Evolutionary conservation across 2,797 vertebrate genomes (phyloP), one percentile per base, ranked within the genome.

Genomic region (Coreius guichenoti): DNA sequence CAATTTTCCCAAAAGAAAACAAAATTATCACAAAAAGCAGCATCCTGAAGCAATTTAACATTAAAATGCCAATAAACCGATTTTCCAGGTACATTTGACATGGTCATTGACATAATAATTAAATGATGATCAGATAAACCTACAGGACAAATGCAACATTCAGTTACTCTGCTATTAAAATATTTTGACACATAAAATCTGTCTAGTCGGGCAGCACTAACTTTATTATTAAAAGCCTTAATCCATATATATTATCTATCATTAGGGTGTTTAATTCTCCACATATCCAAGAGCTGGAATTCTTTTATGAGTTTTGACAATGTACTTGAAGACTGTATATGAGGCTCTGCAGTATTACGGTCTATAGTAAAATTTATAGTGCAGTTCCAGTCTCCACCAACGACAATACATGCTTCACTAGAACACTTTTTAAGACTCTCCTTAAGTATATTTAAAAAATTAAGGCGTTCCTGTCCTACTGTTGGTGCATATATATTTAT

Each of bases 91-190:
- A 14, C 21, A 13, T 58, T 33, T 82, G 77, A 39, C 69, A 23
- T 8, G 3, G 21, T 63, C 19, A 45, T 23, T 65, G 56, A 31
- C n/a, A 80, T 36, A 47, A 39, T 39, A 45, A 80, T 58, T 16
- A 80, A 63, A 36, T 80, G 83, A 21, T 85, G 83, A 26, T 85
- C 83, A 73, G 67, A 72, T 9, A 79, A 85, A 9, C 76, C 76
- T 4, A 61, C 47, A 29, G 56, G 56, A 45, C 17, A 29, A 31
- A 81, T 72, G 11, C 23, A n/a, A 29, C 39, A 76, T 5, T 49
- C 19, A n/a, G 45, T 26, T 51, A 29, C 49, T 19, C 17, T 51
- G 19, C 36, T 33, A 26, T 12, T 74, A 36, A 82, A 36, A 33
- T 8, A 45, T 16, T 82, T 9, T 3, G 79, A 82, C 36, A 87